Base-by-base conservation (phyloP, 1,140 invertebrate species). In the Calycopis cecrops region DNA sequence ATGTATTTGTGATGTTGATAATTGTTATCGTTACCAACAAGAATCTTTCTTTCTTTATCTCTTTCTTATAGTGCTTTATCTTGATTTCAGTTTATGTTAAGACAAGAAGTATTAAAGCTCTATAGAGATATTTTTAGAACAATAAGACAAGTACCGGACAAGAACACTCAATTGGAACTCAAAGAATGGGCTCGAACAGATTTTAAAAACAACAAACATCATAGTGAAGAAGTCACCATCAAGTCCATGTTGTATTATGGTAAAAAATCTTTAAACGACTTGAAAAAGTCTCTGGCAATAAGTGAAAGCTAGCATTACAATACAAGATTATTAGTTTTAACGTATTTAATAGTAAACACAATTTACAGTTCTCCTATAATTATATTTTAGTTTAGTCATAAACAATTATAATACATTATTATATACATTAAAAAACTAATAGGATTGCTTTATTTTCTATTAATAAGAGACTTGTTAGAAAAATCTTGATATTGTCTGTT, bases 71-170 rank as follows among this genome's bases (percentile, higher is more conserved):
- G 21, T 52, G 12, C 55, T 18, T 53, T 55, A 16, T 50, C 34
- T 59, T 47, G 50, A 48, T 57, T 84, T n/a, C 69, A 95, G 94
- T 95, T 95, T 84, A 90, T 95, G 70, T 77, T 94, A 17, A 89
- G 92, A 42, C 90, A 92, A 84, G 91, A 94, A 82, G 94, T 95
- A 3, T 73, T 94, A n/a, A 92, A 92, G 69, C 74, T 95, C 1
- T 96, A 95, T 67, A 85, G 92, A 58, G 90, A 92, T 37, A 92
- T 95, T 54, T 91, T 94, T 57, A 89, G 90, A 51, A 89, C 92
- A 14, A 90, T 93, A 53, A 88, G 87, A 61, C 76, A 92, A 73
- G 90, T 95, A 8, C 90, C 92, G 1, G 91, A 94, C 76, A 78
- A 90, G 65, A 75, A 65, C 1, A 92, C 92, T 53, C 88, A 89